Conservation (phyloP, 2,113 vertebrate genomes). For the Microcebus murinus region DNA sequence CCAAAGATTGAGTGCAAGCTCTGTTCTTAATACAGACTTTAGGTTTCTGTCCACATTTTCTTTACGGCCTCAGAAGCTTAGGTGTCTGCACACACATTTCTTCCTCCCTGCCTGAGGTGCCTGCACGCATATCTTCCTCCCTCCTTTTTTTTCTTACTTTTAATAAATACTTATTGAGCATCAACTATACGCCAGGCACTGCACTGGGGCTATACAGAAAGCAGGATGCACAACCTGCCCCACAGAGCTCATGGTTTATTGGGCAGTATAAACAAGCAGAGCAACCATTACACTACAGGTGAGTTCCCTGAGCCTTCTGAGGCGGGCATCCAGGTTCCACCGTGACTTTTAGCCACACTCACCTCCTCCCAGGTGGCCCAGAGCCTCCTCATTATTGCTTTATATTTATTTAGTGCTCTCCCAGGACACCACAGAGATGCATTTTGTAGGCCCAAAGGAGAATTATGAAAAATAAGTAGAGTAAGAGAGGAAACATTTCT, state of each 20-base stretch:
- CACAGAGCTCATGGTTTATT: not conserved
- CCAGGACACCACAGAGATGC: not conserved
- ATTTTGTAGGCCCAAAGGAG: not conserved
- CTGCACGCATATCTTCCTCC: not conserved
- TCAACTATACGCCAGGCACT: not conserved
- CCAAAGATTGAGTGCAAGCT: not conserved
- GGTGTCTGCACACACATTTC: not conserved
- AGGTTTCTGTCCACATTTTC: not conserved
- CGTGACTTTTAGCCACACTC: not conserved
- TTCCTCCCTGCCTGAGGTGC: not conserved
- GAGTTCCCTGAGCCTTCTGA: not conserved
- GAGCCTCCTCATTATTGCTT: not conserved
- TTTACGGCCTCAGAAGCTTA: not conserved
- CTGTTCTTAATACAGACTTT: not conserved
- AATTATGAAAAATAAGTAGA: not conserved
- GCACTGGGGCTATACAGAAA: rapidly evolving
- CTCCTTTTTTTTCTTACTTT: not conserved
- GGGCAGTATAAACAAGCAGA: not conserved
- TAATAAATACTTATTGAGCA: not conserved
- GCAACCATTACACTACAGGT: not conserved
- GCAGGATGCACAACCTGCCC: not conserved
- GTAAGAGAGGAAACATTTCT: conserved; percentile 32
- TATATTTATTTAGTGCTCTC: not conserved
- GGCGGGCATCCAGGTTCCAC: not conserved
- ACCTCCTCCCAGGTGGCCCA: not conserved